A percentile compares a stretch with the other conserved stretches of the same genome.
These are phyloP conservation scores for Enhydra lutris DNA, from an alignment of 2,113 vertebrate genomes.

Conservation along the genomic window DNA sequence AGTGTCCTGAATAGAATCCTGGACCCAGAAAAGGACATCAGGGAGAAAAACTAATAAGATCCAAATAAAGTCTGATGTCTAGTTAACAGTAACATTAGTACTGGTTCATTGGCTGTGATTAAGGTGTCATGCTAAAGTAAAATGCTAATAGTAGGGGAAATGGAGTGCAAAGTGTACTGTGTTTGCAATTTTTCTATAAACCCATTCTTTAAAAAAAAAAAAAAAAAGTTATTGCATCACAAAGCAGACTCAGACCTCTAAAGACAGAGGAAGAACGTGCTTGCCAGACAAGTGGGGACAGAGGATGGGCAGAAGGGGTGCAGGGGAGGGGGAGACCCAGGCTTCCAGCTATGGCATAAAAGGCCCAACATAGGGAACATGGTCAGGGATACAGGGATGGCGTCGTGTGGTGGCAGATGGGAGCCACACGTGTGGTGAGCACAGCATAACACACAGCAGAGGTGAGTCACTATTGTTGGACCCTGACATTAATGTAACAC, in stretches of 20 bases:
- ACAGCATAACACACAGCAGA: not conserved
- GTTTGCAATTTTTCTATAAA: not conserved
- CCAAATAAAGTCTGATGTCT: not conserved
- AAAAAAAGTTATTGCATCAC: not conserved
- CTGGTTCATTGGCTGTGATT: not conserved
- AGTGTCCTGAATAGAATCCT: not conserved
- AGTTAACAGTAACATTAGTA: not conserved
- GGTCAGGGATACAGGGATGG: not conserved
- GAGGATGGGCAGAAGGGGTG: not conserved
- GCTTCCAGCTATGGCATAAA: not conserved
- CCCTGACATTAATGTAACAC: not conserved
- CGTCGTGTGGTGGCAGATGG: not conserved
- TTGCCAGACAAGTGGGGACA: not conserved
- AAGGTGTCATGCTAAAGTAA: not conserved
- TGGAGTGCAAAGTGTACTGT: fast-evolving
- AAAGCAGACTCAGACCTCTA: not conserved
- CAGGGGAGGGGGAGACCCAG: not conserved
- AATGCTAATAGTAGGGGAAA: not conserved
- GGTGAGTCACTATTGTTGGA: not conserved
- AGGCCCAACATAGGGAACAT: not conserved
- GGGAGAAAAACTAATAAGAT: not conserved
- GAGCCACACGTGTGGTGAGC: not conserved
- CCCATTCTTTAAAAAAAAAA: not conserved
- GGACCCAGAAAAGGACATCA: not conserved
- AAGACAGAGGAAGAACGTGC: not conserved